Percentiles rank a stretch among this genome's conserved stretches.
phyloP scores from a whole-genome alignment of 2,797 vertebrate species.

The Danio tinwini region DNA sequence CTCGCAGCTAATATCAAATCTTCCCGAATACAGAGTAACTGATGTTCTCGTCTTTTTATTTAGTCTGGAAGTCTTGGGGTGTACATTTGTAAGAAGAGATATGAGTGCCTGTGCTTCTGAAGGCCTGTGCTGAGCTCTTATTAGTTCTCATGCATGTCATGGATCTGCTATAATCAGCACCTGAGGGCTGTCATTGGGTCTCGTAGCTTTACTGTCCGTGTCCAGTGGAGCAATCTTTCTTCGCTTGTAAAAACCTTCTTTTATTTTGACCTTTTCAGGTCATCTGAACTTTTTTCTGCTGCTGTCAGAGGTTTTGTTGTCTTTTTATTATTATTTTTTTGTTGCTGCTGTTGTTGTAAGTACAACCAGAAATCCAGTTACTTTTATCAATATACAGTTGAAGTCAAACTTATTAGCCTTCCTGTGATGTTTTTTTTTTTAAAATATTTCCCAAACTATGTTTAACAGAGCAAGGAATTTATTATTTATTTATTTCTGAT shows the following conservation, averaged over 20 bases:
- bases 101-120: constrained; percentile 2
- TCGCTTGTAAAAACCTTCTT: not conserved
- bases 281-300: not conserved
- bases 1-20: not conserved
- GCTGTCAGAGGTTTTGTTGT: not conserved
- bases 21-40: constrained; percentile 3
- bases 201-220: not conserved
- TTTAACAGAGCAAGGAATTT: too few species aligned
- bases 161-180: constrained; percentile 47
- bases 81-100: constrained; percentile 11
- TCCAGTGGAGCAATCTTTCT: constrained; percentile 1
- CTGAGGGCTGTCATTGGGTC: constrained; percentile 15
- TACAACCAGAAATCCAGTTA: too few species aligned
- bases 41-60: constrained; percentile 2
- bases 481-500: too few species aligned
- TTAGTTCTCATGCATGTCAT: constrained; percentile 38
- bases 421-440: too few species aligned
- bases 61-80: constrained; percentile 8
- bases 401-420: too few species aligned
- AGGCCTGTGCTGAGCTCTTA: constrained; percentile 11
- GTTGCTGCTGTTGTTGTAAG: too few species aligned
- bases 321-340: not conserved
- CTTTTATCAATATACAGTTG: too few species aligned
- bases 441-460: too few species aligned
- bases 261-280: constrained; percentile 14